Base-by-base conservation (phyloP, 2,113 vertebrate species). In the Esox niger region DNA sequence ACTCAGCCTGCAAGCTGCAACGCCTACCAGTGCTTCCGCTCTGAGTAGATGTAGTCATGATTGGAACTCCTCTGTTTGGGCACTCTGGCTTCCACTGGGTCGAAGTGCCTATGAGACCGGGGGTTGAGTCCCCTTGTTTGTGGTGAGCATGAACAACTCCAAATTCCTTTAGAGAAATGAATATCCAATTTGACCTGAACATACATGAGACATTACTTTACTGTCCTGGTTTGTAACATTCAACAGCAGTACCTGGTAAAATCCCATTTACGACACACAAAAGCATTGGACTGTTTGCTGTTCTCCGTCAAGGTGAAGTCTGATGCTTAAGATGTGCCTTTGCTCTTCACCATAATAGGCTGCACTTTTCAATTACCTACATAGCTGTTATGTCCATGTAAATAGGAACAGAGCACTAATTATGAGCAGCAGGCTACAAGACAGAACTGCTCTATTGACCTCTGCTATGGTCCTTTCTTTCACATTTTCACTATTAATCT, bases 351-450 rank as follows among this genome's bases (percentile, higher is more conserved):
- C 47, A 25, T 70, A 47, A 58, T 68, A 74, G 74, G 77, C 66
- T 63, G 69, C 52, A 33, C 66, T 55, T 66, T 67, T 83, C n/a
- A 74, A 71, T 85, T 84, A 84, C 70, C 67, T 76, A 63, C 68
- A 31, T 10, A 43, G 38, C 11, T 43, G 11, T 43, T 15, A 43
- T 68, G 73, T 59, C 49, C 56, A 52, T 43, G 23, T 78, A 67
- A 68, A 63, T 70, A 68, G 47, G 43, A 59, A 66, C 13, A 56
- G 38, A 55, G 62, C 38, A 69, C 70, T 83, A 78, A 82, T 82
- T 81, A 82, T 57, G 38, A 63, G 60, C 32, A 55, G 76, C 35
- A 61, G 56, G 56, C 69, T 65, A 70, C 66, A 38, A 57, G 66
- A 78, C 62, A 74, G 47, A 77, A 13, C 11, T 23, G 23, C 25